These are phyloP conservation scores for Acanthoscelides obtectus DNA, from an alignment of 2,888 invertebrate species.

Conservation along the genomic window DNA sequence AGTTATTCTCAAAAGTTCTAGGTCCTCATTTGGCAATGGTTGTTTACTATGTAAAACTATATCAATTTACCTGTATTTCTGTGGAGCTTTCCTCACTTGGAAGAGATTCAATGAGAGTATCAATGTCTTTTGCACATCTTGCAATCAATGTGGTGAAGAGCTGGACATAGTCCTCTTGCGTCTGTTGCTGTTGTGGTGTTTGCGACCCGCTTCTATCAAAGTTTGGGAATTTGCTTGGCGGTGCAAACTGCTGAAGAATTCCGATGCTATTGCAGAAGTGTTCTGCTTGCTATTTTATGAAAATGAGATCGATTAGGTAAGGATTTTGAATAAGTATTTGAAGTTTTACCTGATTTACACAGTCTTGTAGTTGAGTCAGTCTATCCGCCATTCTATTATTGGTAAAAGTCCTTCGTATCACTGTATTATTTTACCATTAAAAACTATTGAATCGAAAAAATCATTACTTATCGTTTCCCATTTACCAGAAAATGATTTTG, in stretches of 20 bases:
- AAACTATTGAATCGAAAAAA: no score
- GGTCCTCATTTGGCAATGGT: no score
- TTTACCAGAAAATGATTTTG: no score
- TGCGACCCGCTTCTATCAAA: constrained; percentile 84
- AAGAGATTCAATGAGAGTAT: constrained; percentile 90
- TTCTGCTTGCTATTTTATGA: constrained; percentile 82
- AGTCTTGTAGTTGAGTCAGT: constrained; percentile 91
- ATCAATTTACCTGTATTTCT: constrained; percentile 70
- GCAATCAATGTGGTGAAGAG: constrained; percentile 93
- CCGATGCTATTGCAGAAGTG: constrained; percentile 98
- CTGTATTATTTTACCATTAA: no score
- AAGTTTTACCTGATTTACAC: constrained; percentile 78
- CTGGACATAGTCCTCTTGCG: constrained; percentile 84
- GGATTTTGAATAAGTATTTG: not conserved
- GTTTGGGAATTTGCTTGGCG: constrained; percentile 89
- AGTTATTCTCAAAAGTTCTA: no score
- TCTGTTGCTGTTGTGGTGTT: constrained; percentile 75
- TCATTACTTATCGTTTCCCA: no score
- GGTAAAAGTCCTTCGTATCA: no score
- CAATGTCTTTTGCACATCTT: constrained; percentile 95
- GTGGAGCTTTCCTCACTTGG: constrained; percentile 93
- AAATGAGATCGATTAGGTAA: constrained; percentile 42
- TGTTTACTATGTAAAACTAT: no score
- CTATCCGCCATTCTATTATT: constrained; percentile 76
- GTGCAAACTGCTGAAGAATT: constrained; percentile 90